phyloP scores from a whole-genome alignment of 2,888 invertebrate species.

The Eupelmus urozonus region DNA sequence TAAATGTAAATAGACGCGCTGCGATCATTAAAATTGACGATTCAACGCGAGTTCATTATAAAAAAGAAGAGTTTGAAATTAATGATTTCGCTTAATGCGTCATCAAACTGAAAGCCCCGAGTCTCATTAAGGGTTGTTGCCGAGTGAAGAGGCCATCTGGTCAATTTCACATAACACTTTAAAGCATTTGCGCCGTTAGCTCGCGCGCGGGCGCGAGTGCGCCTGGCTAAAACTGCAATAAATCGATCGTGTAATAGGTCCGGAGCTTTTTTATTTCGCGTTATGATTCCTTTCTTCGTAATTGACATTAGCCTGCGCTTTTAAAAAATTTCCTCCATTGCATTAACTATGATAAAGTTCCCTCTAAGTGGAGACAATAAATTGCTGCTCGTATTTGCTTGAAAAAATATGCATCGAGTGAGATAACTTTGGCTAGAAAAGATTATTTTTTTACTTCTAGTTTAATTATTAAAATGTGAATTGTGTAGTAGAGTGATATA shows the following conservation, averaged over 20 bases:
- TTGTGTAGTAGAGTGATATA: no score
- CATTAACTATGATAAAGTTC: no score
- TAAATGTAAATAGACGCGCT: conserved; percentile 42
- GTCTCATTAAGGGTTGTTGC: conserved; percentile 55
- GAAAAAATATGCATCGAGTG: no score
- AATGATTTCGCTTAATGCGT: conserved; percentile 49
- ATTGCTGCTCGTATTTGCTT: no score
- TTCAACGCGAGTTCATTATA: not conserved
- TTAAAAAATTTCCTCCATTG: not conserved
- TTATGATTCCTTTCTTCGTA: conserved; percentile 10
- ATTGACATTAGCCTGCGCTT: conserved; percentile 19
- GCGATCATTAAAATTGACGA: conserved; percentile 48
- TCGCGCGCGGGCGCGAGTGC: not conserved
- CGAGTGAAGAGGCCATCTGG: conserved; percentile 54
- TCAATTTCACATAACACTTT: conserved; percentile 55
- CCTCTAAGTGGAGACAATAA: no score
- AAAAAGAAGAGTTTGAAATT: conserved; percentile 35
- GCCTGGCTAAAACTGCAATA: conserved; percentile 43
- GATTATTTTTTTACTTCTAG: no score
- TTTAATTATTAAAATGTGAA: no score
- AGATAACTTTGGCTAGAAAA: no score
- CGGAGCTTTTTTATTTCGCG: not conserved
- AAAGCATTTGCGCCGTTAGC: conserved; percentile 37
- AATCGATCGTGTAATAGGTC: conserved; percentile 45
- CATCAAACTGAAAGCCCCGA: conserved; percentile 48